Base-by-base conservation (phyloP, 2,888 invertebrate species). In the Acrocyrtus sp. region DNA sequence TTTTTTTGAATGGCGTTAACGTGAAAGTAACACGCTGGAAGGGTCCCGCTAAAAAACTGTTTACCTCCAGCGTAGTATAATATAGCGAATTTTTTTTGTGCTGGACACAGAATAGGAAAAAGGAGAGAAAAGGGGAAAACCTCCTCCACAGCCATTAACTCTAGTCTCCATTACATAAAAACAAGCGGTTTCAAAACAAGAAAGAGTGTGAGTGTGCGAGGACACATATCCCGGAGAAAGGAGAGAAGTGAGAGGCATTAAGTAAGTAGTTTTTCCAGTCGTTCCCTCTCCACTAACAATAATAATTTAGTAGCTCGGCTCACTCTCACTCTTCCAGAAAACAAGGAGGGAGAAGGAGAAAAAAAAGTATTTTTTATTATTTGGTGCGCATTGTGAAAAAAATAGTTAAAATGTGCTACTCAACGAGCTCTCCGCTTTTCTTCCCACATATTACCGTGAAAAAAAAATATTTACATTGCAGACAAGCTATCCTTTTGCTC, bases 261-360 rank as follows among this genome's bases (percentile, higher is more conserved):
- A 51, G 50, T 58, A 67, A 67, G 58, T 51, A 67, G 27, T 67
- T 67, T n/a, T 67, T 67, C 58, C 67, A 67, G 67, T 26, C 58
- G 45, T 57, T 67, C 67, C 67, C 67, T 58, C 51, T 58, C 58
- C 51, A 66, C 57, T 57, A 67, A 58, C 67, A 58, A 67, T 58
- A 67, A 67, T 67, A 67, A 67, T 58, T 67, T 58, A 67, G 67
- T 34, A 39, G 66, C 53, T 62, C 43, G n/a, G n/a, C n/a, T n/a
- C n/a, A n/a, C n/a, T 53, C 53, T 29, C n/a, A n/a, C 17, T 47
- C 47, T 10, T 47, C 5, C 5, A 47, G 17, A 5, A 17, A 47
- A 47, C 5, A 47, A 17, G 6, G 39, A 6, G 6, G 8, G 47
- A 17, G n/a, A 47, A 47, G n/a, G 17, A 8, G 5, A 17, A 47